A percentile compares a stretch with the other conserved stretches of the same genome.
Evolutionary conservation across 2,888 invertebrate genomes (phyloP).

Genomic region (Lycophotia porphyrea): DNA sequence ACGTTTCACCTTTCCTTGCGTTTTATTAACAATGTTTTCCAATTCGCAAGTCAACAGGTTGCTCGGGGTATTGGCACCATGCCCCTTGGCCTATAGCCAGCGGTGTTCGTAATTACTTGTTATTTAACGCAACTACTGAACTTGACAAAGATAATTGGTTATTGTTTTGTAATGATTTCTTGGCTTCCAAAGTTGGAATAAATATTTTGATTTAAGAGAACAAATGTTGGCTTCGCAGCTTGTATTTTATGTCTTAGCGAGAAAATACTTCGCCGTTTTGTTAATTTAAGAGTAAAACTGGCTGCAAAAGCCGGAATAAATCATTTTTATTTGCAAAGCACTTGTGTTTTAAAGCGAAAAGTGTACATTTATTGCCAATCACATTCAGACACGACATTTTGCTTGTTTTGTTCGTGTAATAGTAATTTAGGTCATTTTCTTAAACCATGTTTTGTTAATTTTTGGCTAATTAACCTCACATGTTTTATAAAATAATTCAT

Average conservation of each 20-base stretch:
- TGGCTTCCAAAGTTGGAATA: conserved; percentile 17
- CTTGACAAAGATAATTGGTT: conserved; percentile 72
- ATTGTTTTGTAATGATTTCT: conserved; percentile 61
- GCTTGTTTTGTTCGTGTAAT: background rate
- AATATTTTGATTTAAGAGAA: conserved; percentile 12
- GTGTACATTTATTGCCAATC: conserved; percentile 28
- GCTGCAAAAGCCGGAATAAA: conserved; percentile 14
- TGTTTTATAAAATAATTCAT: background rate
- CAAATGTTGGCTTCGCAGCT: conserved; percentile 12
- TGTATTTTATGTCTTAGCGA: background rate
- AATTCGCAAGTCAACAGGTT: conserved; percentile 82
- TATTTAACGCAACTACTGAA: conserved; percentile 75
- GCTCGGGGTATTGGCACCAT: conserved; percentile 78
- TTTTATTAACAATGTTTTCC: conserved; percentile 55
- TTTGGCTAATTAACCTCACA: background rate
- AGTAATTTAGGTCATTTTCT: background rate
- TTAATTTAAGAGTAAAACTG: conserved; percentile 17
- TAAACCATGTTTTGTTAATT: background rate
- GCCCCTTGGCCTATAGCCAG: conserved; percentile 84
- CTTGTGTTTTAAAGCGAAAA: conserved; percentile 15
- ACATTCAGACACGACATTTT: conserved; percentile 14
- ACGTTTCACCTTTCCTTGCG: conserved; percentile 33
- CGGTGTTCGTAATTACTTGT: conserved; percentile 74
- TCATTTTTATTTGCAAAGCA: conserved; percentile 33
- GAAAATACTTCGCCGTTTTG: conserved; percentile 13